Percentiles rank a stretch among this genome's conserved stretches.
Conservation (phyloP, 2,888 invertebrate genomes). For the Drosophila suboccidentalis region DNA sequence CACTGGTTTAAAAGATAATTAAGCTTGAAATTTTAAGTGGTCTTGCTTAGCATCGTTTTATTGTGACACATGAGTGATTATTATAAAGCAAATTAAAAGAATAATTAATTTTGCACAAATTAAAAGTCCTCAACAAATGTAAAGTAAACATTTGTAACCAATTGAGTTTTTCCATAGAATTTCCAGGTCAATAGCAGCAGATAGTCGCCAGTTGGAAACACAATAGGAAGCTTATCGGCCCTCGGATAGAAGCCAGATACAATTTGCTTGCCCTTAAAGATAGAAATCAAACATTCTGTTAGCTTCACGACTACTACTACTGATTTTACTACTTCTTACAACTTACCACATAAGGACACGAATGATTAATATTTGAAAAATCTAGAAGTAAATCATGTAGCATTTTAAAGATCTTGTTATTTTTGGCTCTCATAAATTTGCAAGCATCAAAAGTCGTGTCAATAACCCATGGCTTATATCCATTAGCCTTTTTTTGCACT, state of each 20-base stretch:
- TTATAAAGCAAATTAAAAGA: too few species aligned
- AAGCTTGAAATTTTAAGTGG: too few species aligned
- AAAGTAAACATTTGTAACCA: constrained; percentile 28
- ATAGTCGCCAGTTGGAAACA: constrained; percentile 41
- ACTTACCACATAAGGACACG: constrained; percentile 46
- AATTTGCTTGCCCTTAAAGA: constrained; percentile 8
- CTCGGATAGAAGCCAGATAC: constrained; percentile 19
- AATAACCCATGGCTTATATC: constrained; percentile 38
- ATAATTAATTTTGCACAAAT: neutral
- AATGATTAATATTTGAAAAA: constrained; percentile 30
- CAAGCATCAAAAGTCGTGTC: constrained; percentile 22
- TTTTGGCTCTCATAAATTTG: constrained; percentile 7
- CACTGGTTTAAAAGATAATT: too few species aligned
- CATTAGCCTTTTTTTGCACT: constrained; percentile 28
- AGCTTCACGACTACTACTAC: neutral
- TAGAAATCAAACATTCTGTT: too few species aligned
- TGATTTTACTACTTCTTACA: too few species aligned
- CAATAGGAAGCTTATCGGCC: constrained; percentile 3
- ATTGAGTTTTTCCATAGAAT: constrained; percentile 5
- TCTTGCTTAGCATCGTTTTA: neutral
- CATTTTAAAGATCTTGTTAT: neutral
- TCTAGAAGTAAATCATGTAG: constrained; percentile 14
- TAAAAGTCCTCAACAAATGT: constrained; percentile 13
- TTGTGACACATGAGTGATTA: neutral
- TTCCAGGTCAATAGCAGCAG: constrained; percentile 23